Percentiles rank a stretch among this genome's conserved stretches.
Evolutionary conservation across 1,140 invertebrate species (phyloP).

Genomic region (Elymnias hypermnestra): DNA sequence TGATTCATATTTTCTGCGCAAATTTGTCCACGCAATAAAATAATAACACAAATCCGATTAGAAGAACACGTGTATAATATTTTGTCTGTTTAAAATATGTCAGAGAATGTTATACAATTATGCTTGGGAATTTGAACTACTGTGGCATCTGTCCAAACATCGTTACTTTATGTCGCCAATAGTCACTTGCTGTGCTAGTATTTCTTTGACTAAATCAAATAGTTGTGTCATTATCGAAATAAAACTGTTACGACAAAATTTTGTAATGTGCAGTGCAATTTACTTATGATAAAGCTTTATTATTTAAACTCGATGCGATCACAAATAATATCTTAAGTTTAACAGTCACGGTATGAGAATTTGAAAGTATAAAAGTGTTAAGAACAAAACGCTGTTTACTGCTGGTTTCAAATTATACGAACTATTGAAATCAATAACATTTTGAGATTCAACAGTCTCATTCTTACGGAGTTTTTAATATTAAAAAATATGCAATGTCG

Average conservation of each 20-base stretch:
- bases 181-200: background rate
- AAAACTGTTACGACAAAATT: background rate
- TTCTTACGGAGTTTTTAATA: too few relatives aligned
- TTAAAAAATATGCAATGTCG: too few relatives aligned
- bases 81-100: background rate
- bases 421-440: too few relatives aligned
- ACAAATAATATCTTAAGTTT: too few relatives aligned
- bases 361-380: too few relatives aligned
- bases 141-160: slow-evolving; percentile 3
- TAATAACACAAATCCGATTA: slow-evolving; percentile 36
- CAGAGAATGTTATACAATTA: background rate
- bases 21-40: slow-evolving; percentile 14
- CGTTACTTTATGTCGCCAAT: background rate
- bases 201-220: background rate
- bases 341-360: too few relatives aligned
- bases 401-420: too few relatives aligned
- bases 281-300: too few relatives aligned
- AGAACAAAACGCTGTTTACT: too few relatives aligned
- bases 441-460: too few relatives aligned
- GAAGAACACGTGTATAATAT: slow-evolving; percentile 2
- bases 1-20: slow-evolving; percentile 2
- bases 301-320: too few relatives aligned
- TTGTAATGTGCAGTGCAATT: too few relatives aligned
- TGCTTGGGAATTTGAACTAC: background rate
- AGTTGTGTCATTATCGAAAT: background rate